A percentile compares a stretch with the other conserved stretches of the same genome.
Evolutionary conservation across 2,888 invertebrate genomes (phyloP).

Genomic region (Synergus laeviventris): DNA sequence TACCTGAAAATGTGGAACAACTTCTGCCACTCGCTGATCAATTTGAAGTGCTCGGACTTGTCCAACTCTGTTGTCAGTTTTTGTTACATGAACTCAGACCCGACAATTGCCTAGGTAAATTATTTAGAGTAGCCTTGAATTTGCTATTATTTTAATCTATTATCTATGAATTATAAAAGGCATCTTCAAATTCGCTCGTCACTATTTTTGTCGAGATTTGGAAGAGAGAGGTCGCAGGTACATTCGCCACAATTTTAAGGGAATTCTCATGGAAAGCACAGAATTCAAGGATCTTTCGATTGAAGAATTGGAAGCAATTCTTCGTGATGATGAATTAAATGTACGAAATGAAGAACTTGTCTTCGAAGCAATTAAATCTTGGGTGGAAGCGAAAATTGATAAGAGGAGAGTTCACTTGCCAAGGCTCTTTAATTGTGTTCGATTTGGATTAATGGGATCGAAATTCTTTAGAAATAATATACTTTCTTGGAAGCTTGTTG

Average conservation of each 20-base stretch:
- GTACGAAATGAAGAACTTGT: constrained; percentile 85
- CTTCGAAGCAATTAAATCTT: constrained; percentile 84
- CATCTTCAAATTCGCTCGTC: constrained; percentile 83
- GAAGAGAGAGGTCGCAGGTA: constrained; percentile 80
- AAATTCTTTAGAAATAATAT: constrained; percentile 79
- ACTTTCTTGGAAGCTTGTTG: constrained; percentile 78
- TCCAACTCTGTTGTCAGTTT: constrained; percentile 84
- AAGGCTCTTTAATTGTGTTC: constrained; percentile 81
- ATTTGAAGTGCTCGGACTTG: constrained; percentile 85
- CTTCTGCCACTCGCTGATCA: constrained; percentile 85
- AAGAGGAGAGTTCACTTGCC: constrained; percentile 79
- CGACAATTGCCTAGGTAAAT: constrained; percentile 81
- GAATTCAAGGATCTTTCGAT: constrained; percentile 80
- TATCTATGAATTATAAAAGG: constrained; percentile 64
- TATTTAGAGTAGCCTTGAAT: neutral
- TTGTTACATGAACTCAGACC: constrained; percentile 81
- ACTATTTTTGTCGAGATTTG: constrained; percentile 84
- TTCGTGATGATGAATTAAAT: constrained; percentile 85
- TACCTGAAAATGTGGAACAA: constrained; percentile 82
- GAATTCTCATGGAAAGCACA: constrained; percentile 80
- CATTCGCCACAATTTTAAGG: constrained; percentile 80
- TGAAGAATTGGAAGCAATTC: constrained; percentile 80
- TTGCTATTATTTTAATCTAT: neutral
- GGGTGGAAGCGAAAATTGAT: constrained; percentile 81
- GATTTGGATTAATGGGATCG: constrained; percentile 82